Evolutionary conservation across 2,113 vertebrate species (phyloP), one percentile per base, ranked within the genome.

Genomic region (Zosterops japonicus): DNA sequence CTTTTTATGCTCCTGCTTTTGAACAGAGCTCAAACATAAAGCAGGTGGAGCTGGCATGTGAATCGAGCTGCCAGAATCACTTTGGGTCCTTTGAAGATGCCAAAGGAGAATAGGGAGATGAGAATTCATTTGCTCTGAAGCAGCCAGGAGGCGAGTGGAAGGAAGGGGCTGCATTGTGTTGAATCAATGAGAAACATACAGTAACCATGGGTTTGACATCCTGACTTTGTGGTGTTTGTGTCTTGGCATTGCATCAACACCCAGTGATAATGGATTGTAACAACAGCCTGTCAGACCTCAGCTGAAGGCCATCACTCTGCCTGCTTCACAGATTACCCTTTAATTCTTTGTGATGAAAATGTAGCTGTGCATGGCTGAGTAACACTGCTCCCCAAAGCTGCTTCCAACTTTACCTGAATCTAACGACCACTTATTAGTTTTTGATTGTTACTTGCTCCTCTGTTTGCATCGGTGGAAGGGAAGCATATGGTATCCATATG

Each of bases 221-320:
- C 90, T 94, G 93, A 81, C 85, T 81, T 67, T 68, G 85, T 71
- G 88, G 64, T 92, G 96, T 93, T 97, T 94, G 88, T 90, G 86
- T 90, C 94, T 88, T 93, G 95, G 83, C 93, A 42, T 57, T 18
- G 88, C 93, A 71, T 83, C 95, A 94, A 27, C 79, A 44, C 50
- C 1, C 10, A 8, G 47, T 3, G 83, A 95, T 89, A 81, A 92
- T 71, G 94, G 83, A 20, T 56, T 92, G 79, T 64, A 96, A 60
- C 39, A 78, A 5, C 83, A 69, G 80, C 60, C 69, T 84, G 92
- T 92, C 93, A 94, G 79, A 33, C 14, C 83, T 63, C 83, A 81
- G 92, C 93, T 78, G 35, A 70, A 41, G 83, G 94, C 74, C 68
- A 39, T 42, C 4, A 1, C 60, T 95, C 74, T 83, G 90, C 72